Conservation (phyloP, 2,797 vertebrate species). For the Poeciliopsis paucimaculata region DNA sequence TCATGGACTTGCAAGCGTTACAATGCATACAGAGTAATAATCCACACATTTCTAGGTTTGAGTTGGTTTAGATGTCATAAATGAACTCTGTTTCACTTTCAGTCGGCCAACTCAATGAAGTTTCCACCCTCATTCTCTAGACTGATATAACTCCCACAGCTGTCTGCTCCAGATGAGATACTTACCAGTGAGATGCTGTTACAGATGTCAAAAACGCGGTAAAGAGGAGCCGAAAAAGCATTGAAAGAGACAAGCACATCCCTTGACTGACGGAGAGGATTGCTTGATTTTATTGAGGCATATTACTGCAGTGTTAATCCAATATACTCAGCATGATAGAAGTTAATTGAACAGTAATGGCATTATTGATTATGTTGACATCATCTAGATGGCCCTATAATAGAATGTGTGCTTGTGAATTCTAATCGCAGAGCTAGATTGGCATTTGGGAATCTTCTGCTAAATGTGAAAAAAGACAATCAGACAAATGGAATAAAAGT, state of each 20-base stretch:
- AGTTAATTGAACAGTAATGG: conserved; percentile 71
- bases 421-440: conserved; percentile 46
- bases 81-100: neutral
- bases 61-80: neutral
- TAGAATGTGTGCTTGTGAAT: conserved; percentile 66
- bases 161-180: neutral
- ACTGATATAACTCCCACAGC: neutral
- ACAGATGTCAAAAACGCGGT: conserved; percentile 27
- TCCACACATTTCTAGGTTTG: neutral
- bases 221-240: conserved; percentile 38
- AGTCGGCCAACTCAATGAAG: neutral
- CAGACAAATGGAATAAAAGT: conserved; percentile 29
- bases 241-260: conserved; percentile 32
- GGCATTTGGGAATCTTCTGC: conserved; percentile 12
- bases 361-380: conserved; percentile 73
- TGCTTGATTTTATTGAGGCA: conserved; percentile 57
- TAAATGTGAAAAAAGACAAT: conserved; percentile 33
- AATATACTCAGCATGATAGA: conserved; percentile 60
- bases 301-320: conserved; percentile 64
- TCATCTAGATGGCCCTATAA: conserved; percentile 53
- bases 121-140: neutral
- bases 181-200: conserved; percentile 23
- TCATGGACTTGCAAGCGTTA: neutral
- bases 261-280: conserved; percentile 48
- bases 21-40: neutral